Evolutionary conservation across 1,140 invertebrate species (phyloP), one percentile per base, ranked within the genome.

Genomic region (Dinoponera quadriceps): DNA sequence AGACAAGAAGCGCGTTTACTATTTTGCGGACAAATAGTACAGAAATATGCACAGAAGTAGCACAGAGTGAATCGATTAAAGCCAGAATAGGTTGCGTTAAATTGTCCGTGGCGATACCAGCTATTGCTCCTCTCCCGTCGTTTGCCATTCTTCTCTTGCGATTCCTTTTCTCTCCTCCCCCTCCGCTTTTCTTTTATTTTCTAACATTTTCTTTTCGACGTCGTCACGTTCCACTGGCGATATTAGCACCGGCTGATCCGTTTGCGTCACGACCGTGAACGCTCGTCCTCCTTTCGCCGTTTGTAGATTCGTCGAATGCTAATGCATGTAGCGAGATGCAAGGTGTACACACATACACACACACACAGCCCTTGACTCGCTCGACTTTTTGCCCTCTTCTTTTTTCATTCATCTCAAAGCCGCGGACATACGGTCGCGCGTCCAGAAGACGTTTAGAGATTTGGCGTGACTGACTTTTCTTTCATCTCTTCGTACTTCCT

Each of bases 191-290:
- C 65, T 60, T 81, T 66, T 63, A 20, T 83, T 77, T 83, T 72
- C 51, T 68, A 51, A 9, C 68, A 29, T 57, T 82, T 87, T 83
- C 72, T 78, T 84, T 60, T 86, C 80, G 65, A 5, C 51, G 29
- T 73, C 88, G 88, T 89, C 84, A 88, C 88, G 88, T 89, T 88
- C 88, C 88, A 89, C 87, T 89, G 86, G 80, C 87, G 87, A 88
- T 88, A 89, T 89, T 89, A 85, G 74, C 74, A 88, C 72, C 81
- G 81, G 71, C 68, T 62, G 87, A 88, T 88, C 80, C 84, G 51
- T 71, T 82, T 68, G 77, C 87, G 86, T 88, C 87, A 88, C 86
- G 87, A 81, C 85, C 87, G 81, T 83, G 86, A 88, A 88, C 87
- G 57, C 83, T 85, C 77, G 88, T 63, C 75, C 87, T 88, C 84